Evolutionary conservation across 2,888 invertebrate genomes (phyloP).

Genomic region (Zygaena filipendulae): DNA sequence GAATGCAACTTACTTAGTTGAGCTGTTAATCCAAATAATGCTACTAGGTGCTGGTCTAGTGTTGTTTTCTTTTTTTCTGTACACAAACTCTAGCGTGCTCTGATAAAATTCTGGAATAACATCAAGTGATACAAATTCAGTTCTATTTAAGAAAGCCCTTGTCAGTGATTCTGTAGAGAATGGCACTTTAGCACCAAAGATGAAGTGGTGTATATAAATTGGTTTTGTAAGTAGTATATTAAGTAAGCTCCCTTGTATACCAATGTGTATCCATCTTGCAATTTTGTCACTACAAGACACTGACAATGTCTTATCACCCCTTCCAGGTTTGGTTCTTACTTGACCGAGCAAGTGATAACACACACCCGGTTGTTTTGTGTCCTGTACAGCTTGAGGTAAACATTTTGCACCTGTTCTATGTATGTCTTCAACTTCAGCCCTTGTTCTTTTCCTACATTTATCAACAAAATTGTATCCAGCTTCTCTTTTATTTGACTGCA

Average conservation of each 20-base stretch:
- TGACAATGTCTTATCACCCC: constrained; percentile 89
- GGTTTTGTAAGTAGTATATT: constrained; percentile 73
- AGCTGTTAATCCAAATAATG: constrained; percentile 38
- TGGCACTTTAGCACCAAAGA: constrained; percentile 75
- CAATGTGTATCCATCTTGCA: constrained; percentile 87
- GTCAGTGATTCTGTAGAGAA: constrained; percentile 70
- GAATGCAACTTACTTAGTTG: constrained; percentile 28
- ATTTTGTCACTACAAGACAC: constrained; percentile 96
- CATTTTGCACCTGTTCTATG: constrained; percentile 94
- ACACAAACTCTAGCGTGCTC: constrained; percentile 27
- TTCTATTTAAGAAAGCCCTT: constrained; percentile 58
- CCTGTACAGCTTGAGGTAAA: constrained; percentile 61
- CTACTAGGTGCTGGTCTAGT: constrained; percentile 37
- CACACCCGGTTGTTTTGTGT: constrained; percentile 65
- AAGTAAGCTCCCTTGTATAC: constrained; percentile 86
- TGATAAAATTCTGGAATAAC: constrained; percentile 31
- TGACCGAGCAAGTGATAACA: constrained; percentile 76
- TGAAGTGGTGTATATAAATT: constrained; percentile 76
- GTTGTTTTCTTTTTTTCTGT: constrained; percentile 24
- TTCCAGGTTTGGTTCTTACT: constrained; percentile 88
- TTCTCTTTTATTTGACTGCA: constrained; percentile 28
- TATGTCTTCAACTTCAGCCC: constrained; percentile 33
- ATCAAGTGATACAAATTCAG: constrained; percentile 14
- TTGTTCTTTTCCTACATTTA: constrained; percentile 23
- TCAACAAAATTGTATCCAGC: constrained; percentile 23